phyloP scores from a whole-genome alignment of 2,888 invertebrate genomes.

The Xylocampa areola region DNA sequence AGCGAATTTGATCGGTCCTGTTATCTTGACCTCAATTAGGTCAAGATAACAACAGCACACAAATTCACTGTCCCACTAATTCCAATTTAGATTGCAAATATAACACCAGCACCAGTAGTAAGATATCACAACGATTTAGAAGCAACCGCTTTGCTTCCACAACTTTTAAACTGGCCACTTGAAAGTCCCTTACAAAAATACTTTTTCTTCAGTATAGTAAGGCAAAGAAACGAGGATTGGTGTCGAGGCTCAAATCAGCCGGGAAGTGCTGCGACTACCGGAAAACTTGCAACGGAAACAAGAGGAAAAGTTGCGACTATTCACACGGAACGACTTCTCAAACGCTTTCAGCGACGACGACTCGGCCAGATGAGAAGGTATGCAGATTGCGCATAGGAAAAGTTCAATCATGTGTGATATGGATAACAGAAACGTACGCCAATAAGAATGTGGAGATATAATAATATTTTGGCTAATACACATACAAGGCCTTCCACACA shows the following conservation, averaged over 20 bases:
- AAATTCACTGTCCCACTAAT: constrained; percentile 7
- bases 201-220: constrained; percentile 20
- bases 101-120: not conserved
- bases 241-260: constrained; percentile 37
- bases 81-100: not conserved
- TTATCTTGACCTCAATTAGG: constrained; percentile 8
- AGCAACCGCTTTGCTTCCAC: too few relatives aligned
- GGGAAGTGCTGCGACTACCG: constrained; percentile 38
- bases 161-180: constrained; percentile 26
- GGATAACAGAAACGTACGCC: not conserved
- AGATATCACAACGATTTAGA: constrained; percentile 6
- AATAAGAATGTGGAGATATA: not conserved
- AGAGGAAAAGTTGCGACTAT: constrained; percentile 67
- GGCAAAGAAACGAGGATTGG: constrained; percentile 27
- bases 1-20: not conserved
- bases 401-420: constrained; percentile 1
- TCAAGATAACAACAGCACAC: not conserved
- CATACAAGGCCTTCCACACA: not conserved
- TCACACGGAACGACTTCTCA: constrained; percentile 58
- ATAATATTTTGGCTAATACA: not conserved
- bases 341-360: constrained; percentile 61
- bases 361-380: constrained; percentile 18
- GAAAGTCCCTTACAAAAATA: constrained; percentile 30
- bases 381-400: constrained; percentile 15
- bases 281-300: constrained; percentile 50